A percentile compares a stretch with the other conserved stretches of the same genome.
phyloP scores from a whole-genome alignment of 2,888 invertebrate species.

The Tenthredo notha region DNA sequence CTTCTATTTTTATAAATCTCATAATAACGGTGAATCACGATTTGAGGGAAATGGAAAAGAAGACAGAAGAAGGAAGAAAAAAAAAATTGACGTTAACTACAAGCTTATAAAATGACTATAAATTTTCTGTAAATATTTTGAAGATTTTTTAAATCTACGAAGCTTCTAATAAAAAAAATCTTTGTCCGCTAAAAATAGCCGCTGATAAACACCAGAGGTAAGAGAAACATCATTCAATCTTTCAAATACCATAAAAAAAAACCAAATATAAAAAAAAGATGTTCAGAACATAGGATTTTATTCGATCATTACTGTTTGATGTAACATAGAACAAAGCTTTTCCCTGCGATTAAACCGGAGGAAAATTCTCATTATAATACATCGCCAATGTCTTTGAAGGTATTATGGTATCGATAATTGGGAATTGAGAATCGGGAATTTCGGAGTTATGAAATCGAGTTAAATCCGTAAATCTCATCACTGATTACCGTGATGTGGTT shows the following conservation, averaged over 20 bases:
- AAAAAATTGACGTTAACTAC: background rate
- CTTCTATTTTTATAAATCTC: slow-evolving; percentile 32
- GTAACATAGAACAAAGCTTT: background rate
- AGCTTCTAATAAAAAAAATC: background rate
- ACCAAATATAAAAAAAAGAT: background rate
- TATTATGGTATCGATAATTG: too few relatives aligned
- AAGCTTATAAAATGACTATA: background rate
- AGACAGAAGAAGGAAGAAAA: background rate
- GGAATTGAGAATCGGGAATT: background rate
- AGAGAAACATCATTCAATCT: background rate
- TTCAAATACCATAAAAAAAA: background rate
- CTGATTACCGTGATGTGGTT: background rate
- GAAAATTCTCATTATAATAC: background rate
- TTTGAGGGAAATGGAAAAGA: background rate
- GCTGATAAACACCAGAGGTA: background rate
- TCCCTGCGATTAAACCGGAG: background rate
- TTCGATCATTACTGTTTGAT: background rate
- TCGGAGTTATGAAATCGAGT: background rate
- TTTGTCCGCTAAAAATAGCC: background rate
- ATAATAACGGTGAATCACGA: background rate
- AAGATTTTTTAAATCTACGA: background rate
- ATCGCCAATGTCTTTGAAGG: background rate
- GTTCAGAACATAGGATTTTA: background rate
- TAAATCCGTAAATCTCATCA: background rate
- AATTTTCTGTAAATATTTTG: slow-evolving; percentile 17